A percentile compares a stretch with the other conserved stretches of the same genome.
phyloP scores from a whole-genome alignment of 2,888 invertebrate genomes.

The Lacanobia oleracea region DNA sequence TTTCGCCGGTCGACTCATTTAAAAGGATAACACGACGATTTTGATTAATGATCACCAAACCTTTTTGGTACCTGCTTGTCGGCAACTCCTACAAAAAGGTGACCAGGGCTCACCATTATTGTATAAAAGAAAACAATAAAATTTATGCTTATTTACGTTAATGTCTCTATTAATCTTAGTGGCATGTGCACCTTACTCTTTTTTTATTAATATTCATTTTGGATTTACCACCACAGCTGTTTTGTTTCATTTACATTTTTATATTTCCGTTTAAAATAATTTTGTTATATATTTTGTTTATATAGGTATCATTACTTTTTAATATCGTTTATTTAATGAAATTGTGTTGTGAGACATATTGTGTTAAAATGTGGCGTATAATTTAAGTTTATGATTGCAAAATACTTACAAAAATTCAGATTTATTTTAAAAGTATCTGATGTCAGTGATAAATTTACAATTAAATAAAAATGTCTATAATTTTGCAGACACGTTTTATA shows the following conservation, averaged over 20 bases:
- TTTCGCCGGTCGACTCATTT: constrained; percentile 81
- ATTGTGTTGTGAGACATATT: not conserved
- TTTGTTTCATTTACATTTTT: constrained; percentile 81
- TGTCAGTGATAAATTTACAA: not conserved
- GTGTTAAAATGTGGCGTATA: constrained; percentile 9
- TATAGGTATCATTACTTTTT: not conserved
- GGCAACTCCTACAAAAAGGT: constrained; percentile 83
- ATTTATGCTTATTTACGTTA: constrained; percentile 84
- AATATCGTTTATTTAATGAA: constrained; percentile 8
- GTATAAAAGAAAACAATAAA: constrained; percentile 76
- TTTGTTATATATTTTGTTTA: constrained; percentile 53
- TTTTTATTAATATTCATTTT: constrained; percentile 66
- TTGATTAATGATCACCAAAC: constrained; percentile 85
- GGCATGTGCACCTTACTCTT: constrained; percentile 77
- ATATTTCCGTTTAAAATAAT: constrained; percentile 74
- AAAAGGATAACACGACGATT: constrained; percentile 79
- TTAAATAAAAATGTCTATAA: not conserved
- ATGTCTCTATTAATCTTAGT: constrained; percentile 86
- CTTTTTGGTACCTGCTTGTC: constrained; percentile 84
- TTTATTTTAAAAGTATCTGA: constrained; percentile 4
- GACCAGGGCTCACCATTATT: constrained; percentile 70
- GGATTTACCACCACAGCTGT: constrained; percentile 76
- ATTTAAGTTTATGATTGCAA: not conserved
- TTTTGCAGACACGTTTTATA: not conserved
- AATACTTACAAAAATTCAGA: not conserved